Percentiles rank a stretch among this genome's conserved stretches.
Conservation (phyloP, 1,140 invertebrate species). For the Mycetomoellerius zeteki region DNA sequence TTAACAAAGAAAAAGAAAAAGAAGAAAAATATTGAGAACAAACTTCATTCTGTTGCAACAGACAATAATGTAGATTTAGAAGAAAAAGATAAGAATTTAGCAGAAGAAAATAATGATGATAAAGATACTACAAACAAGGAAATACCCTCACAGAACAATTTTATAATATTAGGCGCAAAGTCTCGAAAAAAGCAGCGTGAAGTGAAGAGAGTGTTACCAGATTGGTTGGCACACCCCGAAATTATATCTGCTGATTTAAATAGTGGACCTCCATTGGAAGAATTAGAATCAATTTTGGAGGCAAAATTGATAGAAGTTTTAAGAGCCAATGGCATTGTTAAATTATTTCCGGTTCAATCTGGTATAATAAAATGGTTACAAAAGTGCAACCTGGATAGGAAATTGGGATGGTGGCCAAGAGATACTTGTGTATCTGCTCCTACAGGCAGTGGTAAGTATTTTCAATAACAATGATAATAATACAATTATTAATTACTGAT, state of each 20-base stretch:
- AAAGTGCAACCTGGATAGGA: constrained; percentile 88
- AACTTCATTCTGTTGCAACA: background rate
- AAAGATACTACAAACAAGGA: background rate
- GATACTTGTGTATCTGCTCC: constrained; percentile 99
- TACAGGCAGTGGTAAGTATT: constrained; percentile 94
- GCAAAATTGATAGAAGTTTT: constrained; percentile 89
- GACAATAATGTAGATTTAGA: constrained; percentile 11
- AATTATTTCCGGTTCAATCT: constrained; percentile 96
- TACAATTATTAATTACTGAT: background rate
- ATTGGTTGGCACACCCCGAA: constrained; percentile 94
- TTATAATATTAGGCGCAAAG: constrained; percentile 80
- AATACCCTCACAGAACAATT: constrained; percentile 58
- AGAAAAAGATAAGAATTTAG: background rate
- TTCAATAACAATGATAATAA: constrained; percentile 5
- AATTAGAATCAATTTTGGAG: constrained; percentile 89
- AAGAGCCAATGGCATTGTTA: constrained; percentile 91
- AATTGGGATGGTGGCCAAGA: constrained; percentile 89
- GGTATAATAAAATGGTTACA: constrained; percentile 94
- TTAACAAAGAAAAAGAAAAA: constrained; percentile 8
- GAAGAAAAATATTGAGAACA: background rate
- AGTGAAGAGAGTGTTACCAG: constrained; percentile 92
- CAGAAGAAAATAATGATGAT: constrained; percentile 5
- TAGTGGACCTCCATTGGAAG: constrained; percentile 88
- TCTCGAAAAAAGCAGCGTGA: constrained; percentile 77
- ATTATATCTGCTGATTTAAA: constrained; percentile 91